Evolutionary conservation across 1,140 invertebrate species (phyloP).

Genomic region (Drosophila truncata): DNA sequence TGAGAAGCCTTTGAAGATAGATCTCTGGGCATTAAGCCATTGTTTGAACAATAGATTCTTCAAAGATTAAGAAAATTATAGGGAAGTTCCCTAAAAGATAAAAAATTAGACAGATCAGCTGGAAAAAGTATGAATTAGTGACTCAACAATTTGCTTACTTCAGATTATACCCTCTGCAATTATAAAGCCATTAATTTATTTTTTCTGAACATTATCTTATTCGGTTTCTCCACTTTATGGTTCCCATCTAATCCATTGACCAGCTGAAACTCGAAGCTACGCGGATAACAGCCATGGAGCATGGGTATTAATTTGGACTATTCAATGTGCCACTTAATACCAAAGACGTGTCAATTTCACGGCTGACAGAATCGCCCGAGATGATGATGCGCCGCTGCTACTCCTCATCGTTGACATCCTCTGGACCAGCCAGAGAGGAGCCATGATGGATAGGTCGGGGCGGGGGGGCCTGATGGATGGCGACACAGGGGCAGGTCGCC

Average conservation of each 20-base stretch:
- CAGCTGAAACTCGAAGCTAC: constrained; percentile 9
- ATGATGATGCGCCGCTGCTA: constrained; percentile 33
- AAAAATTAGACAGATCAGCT: too few species aligned
- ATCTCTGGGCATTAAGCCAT: not conserved
- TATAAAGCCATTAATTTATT: not conserved
- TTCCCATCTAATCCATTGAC: constrained; percentile 10
- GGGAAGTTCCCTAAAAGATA: too few species aligned
- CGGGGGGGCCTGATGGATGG: constrained; percentile 10
- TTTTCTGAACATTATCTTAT: not conserved
- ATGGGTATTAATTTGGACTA: constrained; percentile 78
- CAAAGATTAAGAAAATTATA: not conserved
- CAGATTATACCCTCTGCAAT: not conserved
- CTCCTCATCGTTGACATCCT: constrained; percentile 41
- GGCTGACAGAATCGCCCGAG: constrained; percentile 69
- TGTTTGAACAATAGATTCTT: not conserved
- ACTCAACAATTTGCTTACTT: not conserved
- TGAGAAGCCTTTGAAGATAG: constrained; percentile 20
- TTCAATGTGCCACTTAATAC: constrained; percentile 83
- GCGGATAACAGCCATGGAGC: constrained; percentile 38
- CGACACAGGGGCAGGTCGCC: constrained; percentile 37
- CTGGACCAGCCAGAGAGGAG: constrained; percentile 2
- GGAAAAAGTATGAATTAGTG: accelerated
- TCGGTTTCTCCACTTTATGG: not conserved
- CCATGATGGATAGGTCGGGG: constrained; percentile 5
- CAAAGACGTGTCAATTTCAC: constrained; percentile 82